Evolutionary conservation across 64 coral and sea anemone species (phyloP).

Genomic region (Trachythela sp.): DNA sequence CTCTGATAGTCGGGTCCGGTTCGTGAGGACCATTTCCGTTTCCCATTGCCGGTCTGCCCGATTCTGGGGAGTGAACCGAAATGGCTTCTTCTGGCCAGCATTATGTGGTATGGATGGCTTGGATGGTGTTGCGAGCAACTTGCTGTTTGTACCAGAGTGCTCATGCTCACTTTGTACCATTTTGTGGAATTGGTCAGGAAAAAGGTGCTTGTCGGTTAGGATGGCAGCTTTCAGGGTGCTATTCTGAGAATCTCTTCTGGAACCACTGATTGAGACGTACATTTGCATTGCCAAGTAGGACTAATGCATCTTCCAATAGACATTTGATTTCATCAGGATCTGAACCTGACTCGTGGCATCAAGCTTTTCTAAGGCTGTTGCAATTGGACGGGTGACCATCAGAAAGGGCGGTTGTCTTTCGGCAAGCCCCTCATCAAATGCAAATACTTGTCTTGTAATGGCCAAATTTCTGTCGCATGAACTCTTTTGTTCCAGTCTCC

Average conservation of each 20-base stretch:
- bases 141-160: constrained; percentile 29
- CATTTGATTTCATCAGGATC: constrained; percentile 12
- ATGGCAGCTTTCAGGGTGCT: neutral
- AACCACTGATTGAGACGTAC: neutral
- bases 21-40: neutral
- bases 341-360: neutral
- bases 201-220: neutral
- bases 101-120: neutral
- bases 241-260: neutral
- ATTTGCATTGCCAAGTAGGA: neutral
- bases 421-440: constrained; percentile 26
- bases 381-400: neutral
- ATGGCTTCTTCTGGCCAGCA: constrained; percentile 21
- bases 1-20: neutral
- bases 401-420: constrained; percentile 5
- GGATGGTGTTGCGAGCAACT: constrained; percentile 31
- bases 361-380: neutral
- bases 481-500: constrained; percentile 21
- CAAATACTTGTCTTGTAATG: constrained; percentile 8
- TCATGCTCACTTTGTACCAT: constrained; percentile 44
- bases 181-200: constrained; percentile 24
- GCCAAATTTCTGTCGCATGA: neutral
- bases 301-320: constrained; percentile 1
- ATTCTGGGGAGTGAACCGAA: constrained; percentile 11
- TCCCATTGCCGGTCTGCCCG: neutral